phyloP scores from a whole-genome alignment of 1,140 invertebrate genomes.

The Macrobrachium nipponense region DNA sequence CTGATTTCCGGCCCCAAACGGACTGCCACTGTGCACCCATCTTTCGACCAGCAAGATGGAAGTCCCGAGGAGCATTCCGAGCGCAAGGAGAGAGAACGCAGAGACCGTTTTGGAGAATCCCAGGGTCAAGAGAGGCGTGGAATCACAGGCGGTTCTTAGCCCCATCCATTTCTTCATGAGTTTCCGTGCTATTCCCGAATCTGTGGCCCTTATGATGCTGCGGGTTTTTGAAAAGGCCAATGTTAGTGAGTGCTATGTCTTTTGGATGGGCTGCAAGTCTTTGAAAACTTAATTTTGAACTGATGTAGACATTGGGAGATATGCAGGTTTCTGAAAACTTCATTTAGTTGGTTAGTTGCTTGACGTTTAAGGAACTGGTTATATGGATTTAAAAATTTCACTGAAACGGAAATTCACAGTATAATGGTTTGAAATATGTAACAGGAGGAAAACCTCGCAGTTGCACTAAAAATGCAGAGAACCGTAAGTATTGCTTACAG shows the following conservation, averaged over 20 bases:
- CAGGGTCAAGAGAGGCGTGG: background rate
- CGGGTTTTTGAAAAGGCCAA: too few relatives aligned
- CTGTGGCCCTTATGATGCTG: slow-evolving; percentile 3
- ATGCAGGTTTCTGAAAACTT: too few relatives aligned
- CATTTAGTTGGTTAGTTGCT: too few relatives aligned
- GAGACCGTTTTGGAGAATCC: slow-evolving; percentile 12
- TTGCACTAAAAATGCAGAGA: too few relatives aligned
- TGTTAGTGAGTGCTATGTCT: background rate
- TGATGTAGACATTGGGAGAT: too few relatives aligned
- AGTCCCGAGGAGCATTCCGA: background rate
- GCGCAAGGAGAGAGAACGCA: background rate
- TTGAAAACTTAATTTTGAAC: too few relatives aligned
- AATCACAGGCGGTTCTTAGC: background rate
- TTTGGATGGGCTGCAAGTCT: background rate
- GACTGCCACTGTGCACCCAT: background rate
- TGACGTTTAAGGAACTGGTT: too few relatives aligned
- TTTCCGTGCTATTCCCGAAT: background rate
- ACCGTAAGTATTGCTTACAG: too few relatives aligned
- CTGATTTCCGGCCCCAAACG: background rate
- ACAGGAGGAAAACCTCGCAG: too few relatives aligned
- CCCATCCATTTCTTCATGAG: slow-evolving; percentile 7
- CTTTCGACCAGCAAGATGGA: background rate
- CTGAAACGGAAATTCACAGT: too few relatives aligned
- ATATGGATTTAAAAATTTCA: too few relatives aligned
- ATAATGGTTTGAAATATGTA: too few relatives aligned